These are phyloP conservation scores for Notolepis coatsorum DNA, from an alignment of 2,797 vertebrate genomes.

Conservation along the genomic window DNA sequence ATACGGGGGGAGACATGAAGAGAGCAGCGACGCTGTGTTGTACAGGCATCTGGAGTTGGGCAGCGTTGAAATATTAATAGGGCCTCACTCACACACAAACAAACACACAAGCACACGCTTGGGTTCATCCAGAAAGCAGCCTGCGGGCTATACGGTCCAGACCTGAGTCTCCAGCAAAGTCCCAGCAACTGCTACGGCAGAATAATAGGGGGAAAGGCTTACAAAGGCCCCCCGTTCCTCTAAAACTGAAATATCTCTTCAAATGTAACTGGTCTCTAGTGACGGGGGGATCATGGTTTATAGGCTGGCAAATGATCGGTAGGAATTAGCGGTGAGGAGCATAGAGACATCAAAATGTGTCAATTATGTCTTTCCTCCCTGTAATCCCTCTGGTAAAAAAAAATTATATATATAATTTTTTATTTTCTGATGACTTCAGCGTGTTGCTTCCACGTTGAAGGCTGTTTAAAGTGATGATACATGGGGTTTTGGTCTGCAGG, in stretches of 20 bases:
- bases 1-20: constrained; percentile 72
- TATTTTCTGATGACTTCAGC: constrained; percentile 61
- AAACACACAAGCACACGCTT: constrained; percentile 77
- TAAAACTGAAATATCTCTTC: constrained; percentile 64
- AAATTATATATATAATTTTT: no score
- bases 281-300: constrained; percentile 68
- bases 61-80: constrained; percentile 84
- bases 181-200: constrained; percentile 65
- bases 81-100: constrained; percentile 77
- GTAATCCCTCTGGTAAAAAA: constrained; percentile 58
- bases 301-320: constrained; percentile 63
- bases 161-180: constrained; percentile 72
- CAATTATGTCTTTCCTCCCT: constrained; percentile 62
- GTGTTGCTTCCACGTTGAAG: constrained; percentile 53
- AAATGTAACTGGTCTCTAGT: constrained; percentile 62
- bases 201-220: constrained; percentile 62
- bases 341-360: constrained; percentile 70
- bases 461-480: constrained; percentile 59
- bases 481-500: constrained; percentile 52
- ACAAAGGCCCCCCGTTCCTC: constrained; percentile 61
- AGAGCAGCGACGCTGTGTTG: constrained; percentile 74
- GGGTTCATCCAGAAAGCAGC: constrained; percentile 80
- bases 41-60: constrained; percentile 77
- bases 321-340: constrained; percentile 63
- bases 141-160: constrained; percentile 78